Conservation (phyloP, 2,797 vertebrate species). For the Orientallactaga sibirica region DNA sequence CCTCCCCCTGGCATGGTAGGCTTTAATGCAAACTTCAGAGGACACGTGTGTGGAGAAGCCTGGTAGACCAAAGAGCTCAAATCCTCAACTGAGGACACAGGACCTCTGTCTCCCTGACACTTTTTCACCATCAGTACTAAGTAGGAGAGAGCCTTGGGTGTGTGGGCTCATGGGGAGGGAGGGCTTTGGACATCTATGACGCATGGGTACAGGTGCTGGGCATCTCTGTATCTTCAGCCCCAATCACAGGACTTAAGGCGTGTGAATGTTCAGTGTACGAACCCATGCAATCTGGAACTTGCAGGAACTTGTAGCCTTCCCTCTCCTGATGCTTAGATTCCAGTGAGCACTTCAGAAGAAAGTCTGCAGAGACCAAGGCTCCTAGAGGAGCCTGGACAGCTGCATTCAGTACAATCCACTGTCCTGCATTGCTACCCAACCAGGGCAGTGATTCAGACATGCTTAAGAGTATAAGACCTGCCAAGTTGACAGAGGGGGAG, state of each 20-base stretch:
- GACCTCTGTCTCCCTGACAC: too few relatives aligned
- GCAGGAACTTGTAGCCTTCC: neutral
- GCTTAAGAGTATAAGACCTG: neutral
- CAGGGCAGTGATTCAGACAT: neutral
- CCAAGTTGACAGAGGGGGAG: neutral
- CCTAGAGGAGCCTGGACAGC: neutral
- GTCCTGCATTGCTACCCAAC: neutral
- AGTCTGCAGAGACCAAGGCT: too few relatives aligned
- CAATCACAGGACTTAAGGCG: neutral
- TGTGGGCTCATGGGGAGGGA: neutral
- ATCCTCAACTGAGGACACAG: too few relatives aligned
- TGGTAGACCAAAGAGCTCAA: too few relatives aligned
- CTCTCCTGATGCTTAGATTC: neutral
- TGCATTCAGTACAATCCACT: accelerated
- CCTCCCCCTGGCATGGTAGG: too few relatives aligned
- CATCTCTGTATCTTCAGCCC: neutral
- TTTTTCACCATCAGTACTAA: too few relatives aligned
- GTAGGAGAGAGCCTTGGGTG: neutral
- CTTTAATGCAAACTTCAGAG: too few relatives aligned
- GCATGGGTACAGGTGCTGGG: neutral
- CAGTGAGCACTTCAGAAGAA: neutral
- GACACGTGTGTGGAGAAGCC: too few relatives aligned
- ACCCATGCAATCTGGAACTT: neutral
- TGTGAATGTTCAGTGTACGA: neutral
- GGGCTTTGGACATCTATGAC: neutral